phyloP scores from a whole-genome alignment of 1,140 invertebrate species.

The Cheumatopsyche charites region DNA sequence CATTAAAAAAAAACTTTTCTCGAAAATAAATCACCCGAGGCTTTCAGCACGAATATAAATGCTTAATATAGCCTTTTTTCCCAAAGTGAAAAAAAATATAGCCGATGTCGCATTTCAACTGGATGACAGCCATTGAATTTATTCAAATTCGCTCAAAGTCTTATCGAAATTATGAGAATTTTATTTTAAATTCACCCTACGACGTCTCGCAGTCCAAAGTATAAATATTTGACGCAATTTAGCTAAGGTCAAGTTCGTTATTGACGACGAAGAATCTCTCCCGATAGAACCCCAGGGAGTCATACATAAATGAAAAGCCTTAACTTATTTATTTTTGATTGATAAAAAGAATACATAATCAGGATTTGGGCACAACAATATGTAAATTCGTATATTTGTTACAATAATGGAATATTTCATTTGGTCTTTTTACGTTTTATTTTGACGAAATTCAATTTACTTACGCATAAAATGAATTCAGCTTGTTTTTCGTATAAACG shows the following conservation, averaged over 20 bases:
- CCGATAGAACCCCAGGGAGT: background rate
- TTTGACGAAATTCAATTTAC: too few relatives aligned
- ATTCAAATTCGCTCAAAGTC: slow-evolving; percentile 13
- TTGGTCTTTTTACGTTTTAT: too few relatives aligned
- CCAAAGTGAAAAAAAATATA: background rate
- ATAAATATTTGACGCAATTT: slow-evolving; percentile 21
- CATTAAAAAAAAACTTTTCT: background rate
- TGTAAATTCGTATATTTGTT: too few relatives aligned
- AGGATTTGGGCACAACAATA: too few relatives aligned
- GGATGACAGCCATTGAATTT: background rate
- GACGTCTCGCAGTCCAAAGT: background rate
- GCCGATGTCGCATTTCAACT: background rate
- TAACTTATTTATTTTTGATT: background rate
- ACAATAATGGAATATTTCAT: too few relatives aligned
- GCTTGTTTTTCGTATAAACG: too few relatives aligned
- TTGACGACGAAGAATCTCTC: background rate
- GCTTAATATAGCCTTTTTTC: background rate
- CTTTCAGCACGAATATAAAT: background rate
- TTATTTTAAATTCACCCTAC: slow-evolving; percentile 4
- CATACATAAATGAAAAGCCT: background rate
- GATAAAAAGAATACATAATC: too few relatives aligned
- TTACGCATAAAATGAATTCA: too few relatives aligned
- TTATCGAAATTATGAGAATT: background rate
- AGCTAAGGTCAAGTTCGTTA: background rate
- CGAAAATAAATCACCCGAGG: slow-evolving; percentile 9